Conservation (phyloP, 2,797 vertebrate genomes). For the Apodemus agrarius region DNA sequence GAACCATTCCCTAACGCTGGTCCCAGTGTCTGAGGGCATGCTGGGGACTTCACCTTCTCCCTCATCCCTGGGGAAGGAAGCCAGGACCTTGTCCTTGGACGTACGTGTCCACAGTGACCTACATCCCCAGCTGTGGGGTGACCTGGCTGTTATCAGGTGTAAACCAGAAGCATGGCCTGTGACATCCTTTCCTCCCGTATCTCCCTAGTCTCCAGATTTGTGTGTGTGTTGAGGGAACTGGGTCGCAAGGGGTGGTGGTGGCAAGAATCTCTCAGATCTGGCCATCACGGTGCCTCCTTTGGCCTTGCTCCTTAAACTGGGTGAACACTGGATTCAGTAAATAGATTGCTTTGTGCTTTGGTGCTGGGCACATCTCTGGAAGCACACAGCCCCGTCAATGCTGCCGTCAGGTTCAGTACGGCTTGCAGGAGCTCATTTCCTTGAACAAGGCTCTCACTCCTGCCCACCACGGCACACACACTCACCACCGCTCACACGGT, state of each 20-base stretch:
- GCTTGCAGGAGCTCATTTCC: not conserved
- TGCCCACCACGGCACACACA: not conserved
- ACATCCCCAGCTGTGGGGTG: not conserved
- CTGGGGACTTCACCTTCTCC: not conserved
- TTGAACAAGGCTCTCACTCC: not conserved
- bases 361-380: not conserved
- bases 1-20: not conserved
- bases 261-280: not conserved
- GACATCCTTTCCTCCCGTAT: not conserved
- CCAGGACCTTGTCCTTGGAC: not conserved
- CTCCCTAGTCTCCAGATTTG: not conserved
- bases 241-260: not conserved
- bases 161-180: not conserved
- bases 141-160: not conserved
- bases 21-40: not conserved
- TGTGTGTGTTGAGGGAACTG: not conserved
- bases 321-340: not conserved
- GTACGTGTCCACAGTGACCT: not conserved
- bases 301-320: not conserved
- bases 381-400: accelerated
- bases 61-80: not conserved
- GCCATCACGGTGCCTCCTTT: not conserved
- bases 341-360: not conserved
- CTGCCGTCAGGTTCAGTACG: accelerated
- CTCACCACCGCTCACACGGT: accelerated